These are phyloP conservation scores for Jacana jacana DNA, from an alignment of 2,113 vertebrate genomes.

Conservation along the genomic window DNA sequence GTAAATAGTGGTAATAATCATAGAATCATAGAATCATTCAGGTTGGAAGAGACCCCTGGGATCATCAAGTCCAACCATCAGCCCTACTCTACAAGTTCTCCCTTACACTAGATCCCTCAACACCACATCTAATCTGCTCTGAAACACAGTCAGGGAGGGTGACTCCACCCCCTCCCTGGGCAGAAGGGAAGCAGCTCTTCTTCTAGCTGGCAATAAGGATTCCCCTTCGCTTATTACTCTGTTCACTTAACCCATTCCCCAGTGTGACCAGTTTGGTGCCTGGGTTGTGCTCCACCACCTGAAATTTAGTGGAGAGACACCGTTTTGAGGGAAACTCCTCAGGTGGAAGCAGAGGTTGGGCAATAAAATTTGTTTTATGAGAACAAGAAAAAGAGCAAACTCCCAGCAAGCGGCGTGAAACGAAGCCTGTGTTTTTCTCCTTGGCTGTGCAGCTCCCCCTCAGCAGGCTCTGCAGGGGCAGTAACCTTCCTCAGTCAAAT, in stretches of 20 bases:
- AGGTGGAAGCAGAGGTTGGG: not conserved
- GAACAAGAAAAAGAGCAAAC: not conserved
- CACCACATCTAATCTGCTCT: no score
- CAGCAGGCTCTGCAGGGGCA: not conserved
- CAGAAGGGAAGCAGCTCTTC: not conserved
- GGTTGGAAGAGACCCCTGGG: no score
- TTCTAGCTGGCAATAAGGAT: not conserved
- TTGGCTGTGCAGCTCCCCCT: not conserved
- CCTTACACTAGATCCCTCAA: no score
- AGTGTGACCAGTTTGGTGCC: not conserved
- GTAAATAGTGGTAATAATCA: not conserved
- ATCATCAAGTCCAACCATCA: no score
- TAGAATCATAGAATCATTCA: no score
- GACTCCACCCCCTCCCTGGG: no score
- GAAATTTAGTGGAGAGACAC: not conserved
- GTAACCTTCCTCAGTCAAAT: not conserved
- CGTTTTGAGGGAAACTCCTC: not conserved
- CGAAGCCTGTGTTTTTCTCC: not conserved
- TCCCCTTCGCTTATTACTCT: not conserved
- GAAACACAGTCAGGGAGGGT: no score
- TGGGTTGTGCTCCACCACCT: not conserved
- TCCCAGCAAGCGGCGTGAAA: not conserved
- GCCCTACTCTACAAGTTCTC: no score
- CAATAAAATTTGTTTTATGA: not conserved
- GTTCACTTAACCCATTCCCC: not conserved